Evolutionary conservation across 2,888 invertebrate genomes (phyloP), one percentile per base, ranked within the genome.

Genomic region (Strigamia maritima): DNA sequence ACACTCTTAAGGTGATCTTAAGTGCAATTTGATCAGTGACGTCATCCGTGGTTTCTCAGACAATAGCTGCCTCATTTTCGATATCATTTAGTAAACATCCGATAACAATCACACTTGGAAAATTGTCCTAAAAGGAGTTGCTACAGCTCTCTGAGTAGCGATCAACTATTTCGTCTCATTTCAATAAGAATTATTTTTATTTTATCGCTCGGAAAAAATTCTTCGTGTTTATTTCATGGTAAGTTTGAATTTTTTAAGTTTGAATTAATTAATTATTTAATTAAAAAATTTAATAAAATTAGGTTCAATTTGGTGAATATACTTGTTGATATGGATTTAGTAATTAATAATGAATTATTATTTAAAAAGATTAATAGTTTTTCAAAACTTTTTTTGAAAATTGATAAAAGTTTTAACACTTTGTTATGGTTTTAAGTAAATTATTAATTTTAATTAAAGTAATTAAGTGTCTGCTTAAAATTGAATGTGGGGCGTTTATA

Each of bases 361-460:
- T 1, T 54, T 19, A 54, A 44, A 44, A 54, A 54, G 54, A 54
- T 54, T 19, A 54, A 54, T 54, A n/a, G 3, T 2, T 54, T 54
- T n/a, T 22, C n/a, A 2, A 26, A 28, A 0, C 6, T 60, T 70
- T 70, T 28, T 70, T 16, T 24, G 14, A 40, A 10, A 49, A 19
- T 10, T 49, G 70, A 70, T 70, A 70, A 70, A 70, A 70, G 28
- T 70, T 70, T 70, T 28, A 70, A 28, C 28, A 70, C 70, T 28
- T 54, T 70, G 70, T 70, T 70, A 70, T 70, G 70, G 70, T 70
- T 65, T 54, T 70, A 28, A 12, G 70, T 70, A 70, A 70, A 70
- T 70, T 70, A 70, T 70, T 70, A 70, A 70, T 70, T 70, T 70
- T 70, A 70, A 70, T 70, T 70, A 70, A 70, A 70, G 70, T 70